phyloP scores from a whole-genome alignment of 1,140 invertebrate species.

The Zophobas atratus region DNA sequence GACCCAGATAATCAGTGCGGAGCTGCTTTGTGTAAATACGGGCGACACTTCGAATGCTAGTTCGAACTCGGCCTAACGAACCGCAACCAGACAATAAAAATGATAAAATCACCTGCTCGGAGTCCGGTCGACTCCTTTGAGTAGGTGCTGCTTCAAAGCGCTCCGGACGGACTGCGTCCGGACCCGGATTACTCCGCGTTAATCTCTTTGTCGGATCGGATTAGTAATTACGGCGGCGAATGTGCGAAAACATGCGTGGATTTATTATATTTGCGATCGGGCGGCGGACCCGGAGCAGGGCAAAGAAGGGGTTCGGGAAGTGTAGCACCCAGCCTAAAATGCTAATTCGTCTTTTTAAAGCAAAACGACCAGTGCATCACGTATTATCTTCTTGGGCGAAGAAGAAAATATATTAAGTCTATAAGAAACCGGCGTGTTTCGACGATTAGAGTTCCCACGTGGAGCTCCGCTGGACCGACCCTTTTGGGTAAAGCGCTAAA shows the following conservation, averaged over 20 bases:
- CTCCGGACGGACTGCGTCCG: constrained; percentile 22
- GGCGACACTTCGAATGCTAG: constrained; percentile 46
- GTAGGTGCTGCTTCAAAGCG: constrained; percentile 5
- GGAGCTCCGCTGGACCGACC: too few species aligned
- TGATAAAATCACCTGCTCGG: constrained; percentile 54
- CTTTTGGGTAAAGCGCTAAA: too few species aligned
- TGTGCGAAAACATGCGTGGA: constrained; percentile 48
- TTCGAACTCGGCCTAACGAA: constrained; percentile 48
- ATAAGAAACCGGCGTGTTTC: too few species aligned
- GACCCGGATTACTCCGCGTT: constrained; percentile 46
- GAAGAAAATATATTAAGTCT: too few species aligned
- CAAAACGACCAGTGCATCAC: too few species aligned
- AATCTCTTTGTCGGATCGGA: constrained; percentile 50
- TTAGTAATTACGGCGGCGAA: constrained; percentile 46
- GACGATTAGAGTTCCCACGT: too few species aligned
- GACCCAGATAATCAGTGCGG: constrained; percentile 50
- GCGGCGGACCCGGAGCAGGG: constrained; percentile 20
- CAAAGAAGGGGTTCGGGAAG: too few species aligned
- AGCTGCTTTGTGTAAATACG: constrained; percentile 50
- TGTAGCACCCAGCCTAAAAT: too few species aligned
- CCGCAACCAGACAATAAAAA: constrained; percentile 54
- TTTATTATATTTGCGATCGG: constrained; percentile 44
- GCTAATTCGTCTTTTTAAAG: too few species aligned
- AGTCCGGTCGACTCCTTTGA: constrained; percentile 37
- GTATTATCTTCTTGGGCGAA: too few species aligned